Conservation (phyloP, 2,888 invertebrate species). For the Cryptus armator region DNA sequence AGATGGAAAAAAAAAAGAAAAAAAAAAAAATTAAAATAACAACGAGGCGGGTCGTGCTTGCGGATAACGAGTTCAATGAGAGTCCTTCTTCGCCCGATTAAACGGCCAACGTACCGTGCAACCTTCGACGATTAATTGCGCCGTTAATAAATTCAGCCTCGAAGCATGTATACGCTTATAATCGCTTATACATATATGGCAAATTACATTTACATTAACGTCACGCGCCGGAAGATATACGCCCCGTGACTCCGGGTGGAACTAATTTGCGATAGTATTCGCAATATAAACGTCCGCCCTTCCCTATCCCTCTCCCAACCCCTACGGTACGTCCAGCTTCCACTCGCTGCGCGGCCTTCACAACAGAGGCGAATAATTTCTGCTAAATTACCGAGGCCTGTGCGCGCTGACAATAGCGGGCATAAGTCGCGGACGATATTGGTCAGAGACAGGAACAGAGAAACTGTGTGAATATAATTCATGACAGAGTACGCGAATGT, state of each 20-base stretch:
- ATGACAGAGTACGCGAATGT: slow-evolving; percentile 8
- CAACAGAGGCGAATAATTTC: slow-evolving; percentile 63
- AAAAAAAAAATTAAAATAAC: neutral
- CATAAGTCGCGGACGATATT: slow-evolving; percentile 40
- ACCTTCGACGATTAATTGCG: slow-evolving; percentile 60
- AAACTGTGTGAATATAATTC: neutral
- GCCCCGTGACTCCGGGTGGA: slow-evolving; percentile 58
- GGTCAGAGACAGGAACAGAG: slow-evolving; percentile 30
- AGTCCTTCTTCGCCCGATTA: slow-evolving; percentile 39
- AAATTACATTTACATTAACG: slow-evolving; percentile 68
- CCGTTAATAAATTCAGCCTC: slow-evolving; percentile 50
- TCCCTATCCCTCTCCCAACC: neutral
- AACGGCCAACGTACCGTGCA: slow-evolving; percentile 32
- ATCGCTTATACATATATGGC: slow-evolving; percentile 37
- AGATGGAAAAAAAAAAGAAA: neutral
- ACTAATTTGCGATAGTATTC: slow-evolving; percentile 68
- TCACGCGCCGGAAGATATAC: slow-evolving; percentile 64
- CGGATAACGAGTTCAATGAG: slow-evolving; percentile 61
- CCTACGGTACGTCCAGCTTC: neutral
- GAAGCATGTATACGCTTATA: slow-evolving; percentile 39
- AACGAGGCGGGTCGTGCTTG: slow-evolving; percentile 9
- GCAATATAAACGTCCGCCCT: slow-evolving; percentile 59
- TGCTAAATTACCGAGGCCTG: slow-evolving; percentile 52
- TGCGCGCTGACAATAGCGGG: slow-evolving; percentile 47
- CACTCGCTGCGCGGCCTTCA: slow-evolving; percentile 37